Evolutionary conservation across 1,140 invertebrate species (phyloP).

Genomic region (Whitmania pigra): DNA sequence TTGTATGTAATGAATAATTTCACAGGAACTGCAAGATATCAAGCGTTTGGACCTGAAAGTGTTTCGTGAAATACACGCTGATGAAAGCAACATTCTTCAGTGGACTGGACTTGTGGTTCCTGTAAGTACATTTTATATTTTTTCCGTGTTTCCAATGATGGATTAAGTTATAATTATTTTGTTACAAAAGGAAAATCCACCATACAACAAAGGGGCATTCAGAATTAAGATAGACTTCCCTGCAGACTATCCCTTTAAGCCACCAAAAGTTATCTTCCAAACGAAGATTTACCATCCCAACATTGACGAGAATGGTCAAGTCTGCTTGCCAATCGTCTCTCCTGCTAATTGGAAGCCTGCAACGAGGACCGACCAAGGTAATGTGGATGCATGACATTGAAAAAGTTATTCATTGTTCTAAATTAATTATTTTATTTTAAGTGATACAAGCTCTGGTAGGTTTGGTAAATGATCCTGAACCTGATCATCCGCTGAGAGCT

Average conservation of each 20-base stretch:
- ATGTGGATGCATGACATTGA: constrained; percentile 10
- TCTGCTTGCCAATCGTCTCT: constrained; percentile 89
- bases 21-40: constrained; percentile 74
- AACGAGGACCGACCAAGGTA: constrained; percentile 96
- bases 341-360: constrained; percentile 99
- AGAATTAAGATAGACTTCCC: constrained; percentile 95
- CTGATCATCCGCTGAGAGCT: constrained; percentile 87
- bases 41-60: constrained; percentile 69
- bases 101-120: constrained; percentile 89
- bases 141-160: background rate
- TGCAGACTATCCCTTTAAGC: constrained; percentile 98
- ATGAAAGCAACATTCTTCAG: constrained; percentile 81
- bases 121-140: constrained; percentile 50
- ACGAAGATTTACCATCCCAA: constrained; percentile 99
- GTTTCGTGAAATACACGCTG: constrained; percentile 81
- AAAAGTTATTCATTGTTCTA: background rate
- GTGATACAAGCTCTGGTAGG: constrained; percentile 91
- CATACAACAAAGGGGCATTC: constrained; percentile 98
- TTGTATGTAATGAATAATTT: constrained; percentile 26
- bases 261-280: constrained; percentile 94
- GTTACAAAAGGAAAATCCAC: constrained; percentile 69
- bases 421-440: constrained; percentile 38
- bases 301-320: constrained; percentile 94
- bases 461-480: constrained; percentile 92
- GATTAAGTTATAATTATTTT: background rate